Percentiles rank a stretch among this genome's conserved stretches.
Conservation (phyloP, 2,888 invertebrate species). For the Cenopis cana region DNA sequence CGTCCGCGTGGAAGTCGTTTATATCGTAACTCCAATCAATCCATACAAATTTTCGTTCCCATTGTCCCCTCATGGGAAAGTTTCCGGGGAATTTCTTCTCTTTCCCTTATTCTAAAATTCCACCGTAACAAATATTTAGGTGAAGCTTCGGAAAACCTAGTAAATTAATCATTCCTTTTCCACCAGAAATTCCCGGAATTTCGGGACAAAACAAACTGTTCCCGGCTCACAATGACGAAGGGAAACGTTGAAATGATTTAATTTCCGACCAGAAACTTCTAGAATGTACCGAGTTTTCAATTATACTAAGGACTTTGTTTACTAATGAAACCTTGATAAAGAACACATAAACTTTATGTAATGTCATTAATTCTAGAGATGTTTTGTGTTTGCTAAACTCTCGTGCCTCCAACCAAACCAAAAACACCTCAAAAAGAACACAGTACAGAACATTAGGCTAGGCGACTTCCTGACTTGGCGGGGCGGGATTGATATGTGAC, state of each 20-base stretch:
- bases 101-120: not conserved
- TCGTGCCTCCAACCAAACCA: too few species aligned
- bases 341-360: constrained; percentile 12
- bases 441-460: too few species aligned
- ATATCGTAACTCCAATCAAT: too few species aligned
- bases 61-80: too few species aligned
- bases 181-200: not conserved
- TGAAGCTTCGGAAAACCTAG: not conserved
- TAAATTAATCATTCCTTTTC: constrained; percentile 6
- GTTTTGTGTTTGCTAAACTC: too few species aligned
- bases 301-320: constrained; percentile 12
- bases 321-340: constrained; percentile 14
- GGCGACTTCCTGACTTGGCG: too few species aligned
- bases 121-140: not conserved
- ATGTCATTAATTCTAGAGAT: not conserved
- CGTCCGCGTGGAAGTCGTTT: too few species aligned
- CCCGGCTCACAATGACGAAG: constrained; percentile 16
- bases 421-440: too few species aligned
- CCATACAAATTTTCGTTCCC: too few species aligned
- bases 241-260: constrained; percentile 13
- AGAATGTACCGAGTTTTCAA: constrained; percentile 24
- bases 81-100: too few species aligned
- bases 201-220: constrained; percentile 9
- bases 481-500: too few species aligned
- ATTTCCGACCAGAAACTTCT: constrained; percentile 27